phyloP scores from a whole-genome alignment of 2,797 vertebrate species.

The Pseudochaenichthys georgianus region DNA sequence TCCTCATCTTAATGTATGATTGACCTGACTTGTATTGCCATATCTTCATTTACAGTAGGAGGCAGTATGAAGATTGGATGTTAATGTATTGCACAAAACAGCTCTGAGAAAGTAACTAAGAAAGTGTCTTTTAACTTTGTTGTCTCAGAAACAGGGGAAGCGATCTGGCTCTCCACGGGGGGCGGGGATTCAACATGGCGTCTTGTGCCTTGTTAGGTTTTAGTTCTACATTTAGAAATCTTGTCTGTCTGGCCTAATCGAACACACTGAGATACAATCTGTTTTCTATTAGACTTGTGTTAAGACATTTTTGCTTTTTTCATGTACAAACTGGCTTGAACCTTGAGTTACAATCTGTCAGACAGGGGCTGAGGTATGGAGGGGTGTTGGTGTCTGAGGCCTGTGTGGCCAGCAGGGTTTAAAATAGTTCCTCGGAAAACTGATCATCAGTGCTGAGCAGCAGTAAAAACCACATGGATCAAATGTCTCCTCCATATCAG shows the following conservation, averaged over 20 bases:
- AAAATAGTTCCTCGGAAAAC: constrained; percentile 76
- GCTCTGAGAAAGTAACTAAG: background rate
- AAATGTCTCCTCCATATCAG: constrained; percentile 54
- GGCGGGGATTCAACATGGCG: constrained; percentile 26
- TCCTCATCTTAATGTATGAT: background rate
- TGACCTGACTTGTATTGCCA: background rate
- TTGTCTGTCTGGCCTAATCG: constrained; percentile 10
- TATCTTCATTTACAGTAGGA: background rate
- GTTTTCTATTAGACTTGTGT: background rate
- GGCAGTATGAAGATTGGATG: background rate
- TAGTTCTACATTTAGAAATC: constrained; percentile 1
- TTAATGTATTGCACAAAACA: background rate
- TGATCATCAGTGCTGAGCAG: constrained; percentile 63
- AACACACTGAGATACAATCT: background rate
- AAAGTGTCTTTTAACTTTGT: constrained; percentile 5
- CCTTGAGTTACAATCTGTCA: constrained; percentile 35
- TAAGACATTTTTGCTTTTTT: constrained; percentile 21
- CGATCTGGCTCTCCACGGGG: constrained; percentile 12
- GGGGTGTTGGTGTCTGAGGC: constrained; percentile 38
- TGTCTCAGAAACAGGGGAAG: background rate
- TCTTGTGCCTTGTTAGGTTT: constrained; percentile 12
- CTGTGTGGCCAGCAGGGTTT: constrained; percentile 50
- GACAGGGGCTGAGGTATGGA: constrained; percentile 19
- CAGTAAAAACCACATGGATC: constrained; percentile 56
- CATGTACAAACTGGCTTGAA: constrained; percentile 16